Evolutionary conservation across 1,140 invertebrate species (phyloP).

Genomic region (Neodiprion lecontei): DNA sequence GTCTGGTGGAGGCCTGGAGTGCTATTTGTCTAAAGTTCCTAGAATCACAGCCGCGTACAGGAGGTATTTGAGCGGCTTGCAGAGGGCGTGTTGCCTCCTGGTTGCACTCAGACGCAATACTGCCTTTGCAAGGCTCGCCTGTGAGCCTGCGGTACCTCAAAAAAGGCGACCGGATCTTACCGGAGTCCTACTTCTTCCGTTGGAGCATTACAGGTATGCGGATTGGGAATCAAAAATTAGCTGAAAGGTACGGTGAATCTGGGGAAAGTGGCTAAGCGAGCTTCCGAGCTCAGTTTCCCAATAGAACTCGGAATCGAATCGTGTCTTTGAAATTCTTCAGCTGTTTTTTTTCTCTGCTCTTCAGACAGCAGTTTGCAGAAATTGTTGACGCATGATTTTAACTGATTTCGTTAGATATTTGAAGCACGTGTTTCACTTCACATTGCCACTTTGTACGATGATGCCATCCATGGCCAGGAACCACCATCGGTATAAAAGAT

Average conservation of each 20-base stretch:
- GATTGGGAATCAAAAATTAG: constrained; percentile 57
- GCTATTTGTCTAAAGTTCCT: constrained; percentile 75
- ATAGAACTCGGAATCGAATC: too few species aligned
- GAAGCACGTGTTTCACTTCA: too few species aligned
- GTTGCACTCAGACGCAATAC: constrained; percentile 67
- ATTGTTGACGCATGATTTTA: too few species aligned
- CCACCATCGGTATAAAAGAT: constrained; percentile 39
- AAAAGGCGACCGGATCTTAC: constrained; percentile 81
- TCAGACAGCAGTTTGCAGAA: background rate
- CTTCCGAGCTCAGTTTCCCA: too few species aligned
- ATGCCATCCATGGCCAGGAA: too few species aligned
- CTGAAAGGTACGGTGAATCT: constrained; percentile 40
- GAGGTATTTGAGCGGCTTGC: constrained; percentile 81
- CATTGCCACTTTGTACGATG: too few species aligned
- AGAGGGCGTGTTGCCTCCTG: constrained; percentile 81
- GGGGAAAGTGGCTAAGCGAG: too few species aligned
- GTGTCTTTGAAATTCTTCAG: background rate
- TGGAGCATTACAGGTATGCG: constrained; percentile 76
- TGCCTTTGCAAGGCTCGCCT: constrained; percentile 75
- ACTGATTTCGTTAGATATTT: too few species aligned
- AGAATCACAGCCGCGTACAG: constrained; percentile 77
- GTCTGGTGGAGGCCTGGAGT: constrained; percentile 75
- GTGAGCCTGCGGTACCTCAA: constrained; percentile 76
- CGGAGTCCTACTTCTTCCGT: constrained; percentile 77
- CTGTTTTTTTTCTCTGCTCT: background rate